Evolutionary conservation across 2,113 vertebrate genomes (phyloP).

Genomic region (Motacilla tschutschensis): DNA sequence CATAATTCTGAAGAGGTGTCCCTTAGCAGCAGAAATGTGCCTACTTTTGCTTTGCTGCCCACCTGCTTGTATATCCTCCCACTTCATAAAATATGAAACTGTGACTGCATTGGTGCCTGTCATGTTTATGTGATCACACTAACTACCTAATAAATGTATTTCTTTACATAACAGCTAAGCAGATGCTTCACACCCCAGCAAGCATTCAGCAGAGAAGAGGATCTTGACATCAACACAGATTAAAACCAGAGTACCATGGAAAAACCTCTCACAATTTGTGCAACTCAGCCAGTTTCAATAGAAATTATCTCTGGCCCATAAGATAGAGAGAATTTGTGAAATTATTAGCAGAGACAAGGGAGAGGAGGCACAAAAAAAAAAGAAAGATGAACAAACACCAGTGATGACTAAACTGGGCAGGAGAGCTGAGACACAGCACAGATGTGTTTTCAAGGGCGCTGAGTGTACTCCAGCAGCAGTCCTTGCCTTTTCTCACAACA

Average conservation of each 20-base stretch:
- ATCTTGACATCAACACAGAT: constrained; percentile 7
- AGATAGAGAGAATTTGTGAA: background rate
- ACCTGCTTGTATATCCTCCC: background rate
- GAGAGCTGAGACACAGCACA: background rate
- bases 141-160: constrained; percentile 5
- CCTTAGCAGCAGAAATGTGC: background rate
- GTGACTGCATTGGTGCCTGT: background rate
- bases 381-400: background rate
- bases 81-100: background rate
- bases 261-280: background rate
- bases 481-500: background rate
- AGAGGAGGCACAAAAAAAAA: background rate
- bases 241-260: background rate
- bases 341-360: background rate
- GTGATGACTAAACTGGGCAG: background rate
- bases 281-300: background rate
- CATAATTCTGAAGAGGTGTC: background rate
- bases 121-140: constrained; percentile 6
- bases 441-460: background rate
- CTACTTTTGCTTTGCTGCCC: background rate
- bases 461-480: background rate
- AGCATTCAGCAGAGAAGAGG: background rate
- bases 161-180: constrained; percentile 2
- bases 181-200: constrained; percentile 3
- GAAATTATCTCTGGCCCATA: background rate